phyloP scores from a whole-genome alignment of 2,888 invertebrate species.

The Oscheius sp. region DNA sequence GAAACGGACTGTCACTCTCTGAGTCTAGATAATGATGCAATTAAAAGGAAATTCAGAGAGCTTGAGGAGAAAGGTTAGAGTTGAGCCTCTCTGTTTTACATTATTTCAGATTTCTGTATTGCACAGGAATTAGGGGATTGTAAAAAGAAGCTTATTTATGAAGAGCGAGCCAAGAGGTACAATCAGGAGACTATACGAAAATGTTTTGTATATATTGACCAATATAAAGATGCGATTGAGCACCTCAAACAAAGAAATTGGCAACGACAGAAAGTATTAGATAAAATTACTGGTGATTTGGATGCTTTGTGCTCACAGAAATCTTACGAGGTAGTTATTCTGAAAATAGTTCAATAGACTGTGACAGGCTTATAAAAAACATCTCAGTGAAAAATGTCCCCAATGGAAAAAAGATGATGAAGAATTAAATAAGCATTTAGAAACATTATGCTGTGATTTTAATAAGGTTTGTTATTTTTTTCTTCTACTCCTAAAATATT shows the following conservation, averaged over 20 bases:
- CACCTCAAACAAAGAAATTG: slow-evolving; percentile 5
- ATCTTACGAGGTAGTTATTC: background rate
- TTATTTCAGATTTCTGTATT: background rate
- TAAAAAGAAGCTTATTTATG: background rate
- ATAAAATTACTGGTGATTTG: background rate
- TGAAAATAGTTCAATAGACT: background rate
- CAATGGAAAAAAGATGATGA: slow-evolving; percentile 1
- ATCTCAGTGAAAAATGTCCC: too few species aligned
- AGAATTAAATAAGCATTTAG: background rate
- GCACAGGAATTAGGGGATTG: background rate
- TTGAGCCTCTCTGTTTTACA: background rate
- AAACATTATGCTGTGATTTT: background rate
- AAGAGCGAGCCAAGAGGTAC: background rate
- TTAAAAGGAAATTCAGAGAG: background rate
- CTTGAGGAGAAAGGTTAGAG: background rate
- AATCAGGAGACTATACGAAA: slow-evolving; percentile 11
- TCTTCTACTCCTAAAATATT: background rate
- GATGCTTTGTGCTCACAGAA: background rate
- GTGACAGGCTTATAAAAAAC: background rate
- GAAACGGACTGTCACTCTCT: background rate
- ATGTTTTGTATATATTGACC: slow-evolving; percentile 15
- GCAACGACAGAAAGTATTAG: slow-evolving; percentile 3
- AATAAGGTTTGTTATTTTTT: background rate
- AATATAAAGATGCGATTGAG: background rate
- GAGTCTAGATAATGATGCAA: slow-evolving; percentile 1